These are phyloP conservation scores for Benthosema pterotum DNA, from an alignment of 2,797 vertebrate species.

Conservation along the genomic window DNA sequence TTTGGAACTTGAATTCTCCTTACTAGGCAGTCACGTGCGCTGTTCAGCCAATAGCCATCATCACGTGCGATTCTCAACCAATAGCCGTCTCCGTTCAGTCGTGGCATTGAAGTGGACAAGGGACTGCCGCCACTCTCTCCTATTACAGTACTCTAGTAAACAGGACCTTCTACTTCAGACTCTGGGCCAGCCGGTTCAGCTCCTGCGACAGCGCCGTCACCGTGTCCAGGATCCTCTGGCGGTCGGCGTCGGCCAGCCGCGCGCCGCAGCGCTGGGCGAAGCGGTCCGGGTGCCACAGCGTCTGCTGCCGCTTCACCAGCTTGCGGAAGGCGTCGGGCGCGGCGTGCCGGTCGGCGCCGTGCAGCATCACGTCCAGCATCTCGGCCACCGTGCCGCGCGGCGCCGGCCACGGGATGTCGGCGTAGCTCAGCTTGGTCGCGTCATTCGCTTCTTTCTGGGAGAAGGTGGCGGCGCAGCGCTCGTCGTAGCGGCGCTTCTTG, in stretches of 20 bases:
- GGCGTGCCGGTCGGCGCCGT: conserved; percentile 79
- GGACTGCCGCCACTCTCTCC: no score
- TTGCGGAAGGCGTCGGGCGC: conserved; percentile 75
- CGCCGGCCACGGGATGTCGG: conserved; percentile 88
- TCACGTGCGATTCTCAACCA: no score
- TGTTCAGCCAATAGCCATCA: no score
- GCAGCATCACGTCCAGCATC: conserved; percentile 85
- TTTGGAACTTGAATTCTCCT: no score
- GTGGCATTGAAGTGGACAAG: no score
- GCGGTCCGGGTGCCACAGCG: conserved; percentile 89
- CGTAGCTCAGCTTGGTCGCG: conserved; percentile 78
- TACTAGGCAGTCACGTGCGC: no score
- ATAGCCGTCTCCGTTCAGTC: no score
- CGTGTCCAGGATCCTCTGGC: conserved; percentile 79
- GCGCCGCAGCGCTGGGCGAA: conserved; percentile 86
- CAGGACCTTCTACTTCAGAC: conserved; percentile 55
- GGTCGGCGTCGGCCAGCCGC: conserved; percentile 80
- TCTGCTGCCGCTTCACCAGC: conserved; percentile 82
- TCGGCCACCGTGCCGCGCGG: conserved; percentile 79
- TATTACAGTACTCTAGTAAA: no score
- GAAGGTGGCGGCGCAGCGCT: conserved; percentile 72
- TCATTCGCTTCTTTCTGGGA: conserved; percentile 46
- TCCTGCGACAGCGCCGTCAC: conserved; percentile 90
- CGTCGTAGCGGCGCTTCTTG: conserved; percentile 76
- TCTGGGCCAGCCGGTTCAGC: conserved; percentile 85